These are phyloP conservation scores for Hydra vulgaris DNA, from an alignment of 30 jellyfish, hydroid and myxozoan species.

Conservation along the genomic window DNA sequence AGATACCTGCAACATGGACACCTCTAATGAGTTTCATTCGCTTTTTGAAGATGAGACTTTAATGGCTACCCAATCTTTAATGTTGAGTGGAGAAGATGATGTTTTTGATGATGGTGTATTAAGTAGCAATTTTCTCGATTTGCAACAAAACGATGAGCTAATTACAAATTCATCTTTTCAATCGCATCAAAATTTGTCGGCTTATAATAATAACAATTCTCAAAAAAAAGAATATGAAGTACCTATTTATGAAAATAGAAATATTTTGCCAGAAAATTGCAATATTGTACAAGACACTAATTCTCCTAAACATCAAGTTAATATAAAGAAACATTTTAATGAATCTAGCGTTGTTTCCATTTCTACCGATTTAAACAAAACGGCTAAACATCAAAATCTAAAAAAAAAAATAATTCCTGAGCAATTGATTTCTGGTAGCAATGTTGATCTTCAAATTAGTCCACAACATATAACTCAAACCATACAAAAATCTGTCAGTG, in stretches of 20 bases:
- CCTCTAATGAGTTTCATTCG: slow-evolving; percentile 10
- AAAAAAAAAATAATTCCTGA: slow-evolving; percentile 1
- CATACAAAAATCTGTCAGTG: background rate
- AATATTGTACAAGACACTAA: too few species aligned
- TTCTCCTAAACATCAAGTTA: background rate
- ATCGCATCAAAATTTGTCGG: background rate
- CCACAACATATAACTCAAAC: slow-evolving; percentile 1
- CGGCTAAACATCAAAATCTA: background rate
- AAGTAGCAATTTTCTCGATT: background rate
- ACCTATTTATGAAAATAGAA: background rate
- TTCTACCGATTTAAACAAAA: background rate
- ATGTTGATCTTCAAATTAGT: background rate
- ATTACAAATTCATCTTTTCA: background rate
- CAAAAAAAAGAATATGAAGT: background rate
- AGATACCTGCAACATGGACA: background rate
- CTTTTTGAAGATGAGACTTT: slow-evolving; percentile 20
- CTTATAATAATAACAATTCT: background rate
- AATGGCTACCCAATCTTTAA: slow-evolving; percentile 30
- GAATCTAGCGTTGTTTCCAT: background rate
- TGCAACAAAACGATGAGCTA: slow-evolving; percentile 1
- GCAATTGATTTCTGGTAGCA: background rate
- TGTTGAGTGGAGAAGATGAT: slow-evolving; percentile 21
- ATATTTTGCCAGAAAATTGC: too few species aligned
- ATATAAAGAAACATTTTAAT: background rate
- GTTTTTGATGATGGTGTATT: background rate